Percentiles rank a stretch among this genome's conserved stretches.
Conservation (phyloP, 2,888 invertebrate genomes). For the Ctenicera cuprea region DNA sequence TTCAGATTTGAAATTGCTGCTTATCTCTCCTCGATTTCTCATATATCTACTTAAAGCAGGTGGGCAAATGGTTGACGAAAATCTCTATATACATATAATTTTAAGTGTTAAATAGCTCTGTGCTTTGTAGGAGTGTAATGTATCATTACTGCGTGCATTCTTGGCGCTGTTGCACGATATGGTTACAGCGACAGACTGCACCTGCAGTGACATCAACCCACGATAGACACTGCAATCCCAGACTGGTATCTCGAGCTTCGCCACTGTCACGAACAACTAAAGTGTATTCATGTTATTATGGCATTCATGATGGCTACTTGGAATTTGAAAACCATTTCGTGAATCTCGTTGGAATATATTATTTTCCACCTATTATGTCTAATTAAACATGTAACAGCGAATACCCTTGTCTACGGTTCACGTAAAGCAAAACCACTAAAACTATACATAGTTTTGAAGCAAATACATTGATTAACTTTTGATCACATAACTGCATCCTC, state of each 20-base stretch:
- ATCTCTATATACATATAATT: constrained; percentile 63
- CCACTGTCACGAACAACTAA: constrained; percentile 60
- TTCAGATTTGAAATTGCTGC: constrained; percentile 4
- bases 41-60: constrained; percentile 49
- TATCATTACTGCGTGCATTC: constrained; percentile 60
- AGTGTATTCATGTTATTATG: constrained; percentile 58
- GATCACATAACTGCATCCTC: no score
- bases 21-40: constrained; percentile 7
- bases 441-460: no score
- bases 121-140: constrained; percentile 60
- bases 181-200: constrained; percentile 58
- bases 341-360: constrained; percentile 49
- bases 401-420: neutral
- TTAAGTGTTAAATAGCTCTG: constrained; percentile 63
- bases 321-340: constrained; percentile 58
- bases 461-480: no score
- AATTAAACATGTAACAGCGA: neutral
- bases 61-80: constrained; percentile 59
- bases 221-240: constrained; percentile 47
- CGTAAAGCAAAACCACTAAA: no score
- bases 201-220: constrained; percentile 57
- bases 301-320: constrained; percentile 59
- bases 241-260: constrained; percentile 52
- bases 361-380: constrained; percentile 41
- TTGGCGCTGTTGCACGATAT: constrained; percentile 60